These are phyloP conservation scores for Alviniconcha marisindica DNA, from an alignment of 1,140 invertebrate genomes.

Conservation along the genomic window DNA sequence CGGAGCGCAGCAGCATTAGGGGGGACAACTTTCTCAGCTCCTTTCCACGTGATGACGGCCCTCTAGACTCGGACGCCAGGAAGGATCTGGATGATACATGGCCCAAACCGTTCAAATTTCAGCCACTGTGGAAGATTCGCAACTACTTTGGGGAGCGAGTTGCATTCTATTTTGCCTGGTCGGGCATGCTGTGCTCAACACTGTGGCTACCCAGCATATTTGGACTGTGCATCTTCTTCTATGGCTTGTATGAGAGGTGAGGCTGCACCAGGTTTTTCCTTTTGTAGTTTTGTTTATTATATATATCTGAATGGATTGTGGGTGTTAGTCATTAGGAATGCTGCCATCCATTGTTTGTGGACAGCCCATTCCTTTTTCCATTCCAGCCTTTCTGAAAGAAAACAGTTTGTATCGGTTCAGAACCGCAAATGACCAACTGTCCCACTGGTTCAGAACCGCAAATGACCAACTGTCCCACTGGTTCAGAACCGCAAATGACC, in stretches of 20 bases:
- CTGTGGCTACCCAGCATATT: conserved; percentile 75
- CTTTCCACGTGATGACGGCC: neutral
- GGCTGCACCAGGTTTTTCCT: too few relatives aligned
- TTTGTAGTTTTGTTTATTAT: too few relatives aligned
- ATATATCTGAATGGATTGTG: too few relatives aligned
- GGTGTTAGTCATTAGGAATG: too few relatives aligned
- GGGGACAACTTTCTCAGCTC: conserved; percentile 45
- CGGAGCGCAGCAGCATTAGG: conserved; percentile 48
- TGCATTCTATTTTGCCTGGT: conserved; percentile 77
- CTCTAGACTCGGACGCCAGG: conserved; percentile 53
- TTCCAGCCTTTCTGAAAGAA: too few relatives aligned
- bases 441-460: too few relatives aligned
- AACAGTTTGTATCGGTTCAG: too few relatives aligned
- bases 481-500: too few relatives aligned
- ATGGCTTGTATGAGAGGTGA: conserved; percentile 72
- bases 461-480: too few relatives aligned
- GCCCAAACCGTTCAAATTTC: conserved; percentile 70
- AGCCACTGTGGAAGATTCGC: conserved; percentile 75
- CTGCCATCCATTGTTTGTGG: too few relatives aligned
- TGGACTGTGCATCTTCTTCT: conserved; percentile 75
- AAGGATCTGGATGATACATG: conserved; percentile 67
- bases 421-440: too few relatives aligned
- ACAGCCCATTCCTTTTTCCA: too few relatives aligned
- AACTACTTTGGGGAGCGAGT: conserved; percentile 78
- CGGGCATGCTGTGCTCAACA: conserved; percentile 70